These are phyloP conservation scores for Drosophila sechellia DNA, from an alignment of 1,140 invertebrate genomes.

Conservation along the genomic window DNA sequence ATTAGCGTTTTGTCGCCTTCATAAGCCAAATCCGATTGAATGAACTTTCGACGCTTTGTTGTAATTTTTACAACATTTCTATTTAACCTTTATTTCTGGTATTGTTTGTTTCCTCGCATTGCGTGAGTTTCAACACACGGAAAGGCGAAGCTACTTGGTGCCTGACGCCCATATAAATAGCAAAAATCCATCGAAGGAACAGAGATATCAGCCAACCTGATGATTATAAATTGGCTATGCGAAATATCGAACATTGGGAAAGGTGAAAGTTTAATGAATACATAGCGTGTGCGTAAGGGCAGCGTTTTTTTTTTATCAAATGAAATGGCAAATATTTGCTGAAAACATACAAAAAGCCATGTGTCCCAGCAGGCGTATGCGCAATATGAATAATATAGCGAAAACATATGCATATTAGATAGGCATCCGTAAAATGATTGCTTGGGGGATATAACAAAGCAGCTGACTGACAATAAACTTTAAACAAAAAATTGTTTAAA, in stretches of 20 bases:
- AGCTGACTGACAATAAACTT: background rate
- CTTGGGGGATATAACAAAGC: background rate
- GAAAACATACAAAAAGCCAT: constrained; percentile 19
- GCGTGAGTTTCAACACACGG: constrained; percentile 30
- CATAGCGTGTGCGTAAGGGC: constrained; percentile 59
- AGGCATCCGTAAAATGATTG: constrained; percentile 17
- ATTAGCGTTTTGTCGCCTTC: constrained; percentile 76
- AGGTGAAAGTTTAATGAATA: constrained; percentile 80
- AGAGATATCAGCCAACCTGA: constrained; percentile 21
- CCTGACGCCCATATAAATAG: constrained; percentile 49
- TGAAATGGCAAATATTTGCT: constrained; percentile 38
- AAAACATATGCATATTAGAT: constrained; percentile 5
- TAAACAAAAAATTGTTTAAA: background rate
- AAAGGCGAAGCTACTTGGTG: constrained; percentile 17
- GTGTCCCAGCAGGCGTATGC: constrained; percentile 14
- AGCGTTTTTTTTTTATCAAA: constrained; percentile 15
- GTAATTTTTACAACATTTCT: constrained; percentile 64
- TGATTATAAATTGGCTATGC: constrained; percentile 28
- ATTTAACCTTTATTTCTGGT: constrained; percentile 11
- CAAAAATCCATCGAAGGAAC: constrained; percentile 39
- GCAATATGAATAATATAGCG: constrained; percentile 33
- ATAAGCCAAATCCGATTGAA: constrained; percentile 28
- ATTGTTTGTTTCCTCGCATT: constrained; percentile 28
- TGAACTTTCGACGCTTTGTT: constrained; percentile 51
- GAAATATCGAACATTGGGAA: constrained; percentile 35